These are phyloP conservation scores for Diplogasteroides magnus DNA, from an alignment of 1,140 invertebrate genomes.

Conservation along the genomic window DNA sequence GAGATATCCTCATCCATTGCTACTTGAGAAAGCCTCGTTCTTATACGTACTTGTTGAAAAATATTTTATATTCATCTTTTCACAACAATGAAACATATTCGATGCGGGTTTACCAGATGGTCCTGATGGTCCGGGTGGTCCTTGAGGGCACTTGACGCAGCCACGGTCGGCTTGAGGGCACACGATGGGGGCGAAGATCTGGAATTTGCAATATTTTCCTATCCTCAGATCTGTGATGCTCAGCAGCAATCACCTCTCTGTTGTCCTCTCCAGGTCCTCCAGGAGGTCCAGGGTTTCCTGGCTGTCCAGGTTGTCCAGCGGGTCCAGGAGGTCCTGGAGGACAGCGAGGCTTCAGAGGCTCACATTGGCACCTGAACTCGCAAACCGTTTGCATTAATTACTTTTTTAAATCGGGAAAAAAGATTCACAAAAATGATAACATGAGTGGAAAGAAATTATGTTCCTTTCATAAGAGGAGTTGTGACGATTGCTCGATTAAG, in stretches of 20 bases:
- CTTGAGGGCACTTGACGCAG: conserved; percentile 38
- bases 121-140: conserved; percentile 18
- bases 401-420: too few species aligned
- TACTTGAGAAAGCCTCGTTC: background rate
- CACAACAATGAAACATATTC: background rate
- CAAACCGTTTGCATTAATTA: too few species aligned
- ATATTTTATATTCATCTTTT: background rate
- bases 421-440: too few species aligned
- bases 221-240: too few species aligned
- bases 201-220: too few species aligned
- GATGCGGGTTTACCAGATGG: conserved; percentile 10
- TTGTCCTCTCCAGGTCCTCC: conserved; percentile 33
- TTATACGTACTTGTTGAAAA: background rate
- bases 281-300: conserved; percentile 26
- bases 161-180: conserved; percentile 20
- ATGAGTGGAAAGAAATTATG: too few species aligned
- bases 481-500: too few species aligned
- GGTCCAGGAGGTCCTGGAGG: conserved; percentile 38
- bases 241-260: too few species aligned
- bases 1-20: too few species aligned
- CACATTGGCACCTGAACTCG: conserved; percentile 36
- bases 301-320: conserved; percentile 29
- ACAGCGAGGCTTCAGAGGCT: conserved; percentile 30
- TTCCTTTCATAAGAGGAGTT: too few species aligned
- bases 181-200: conserved; percentile 28